phyloP scores from a whole-genome alignment of 2,888 invertebrate genomes.

The Geotrupes spiniger region DNA sequence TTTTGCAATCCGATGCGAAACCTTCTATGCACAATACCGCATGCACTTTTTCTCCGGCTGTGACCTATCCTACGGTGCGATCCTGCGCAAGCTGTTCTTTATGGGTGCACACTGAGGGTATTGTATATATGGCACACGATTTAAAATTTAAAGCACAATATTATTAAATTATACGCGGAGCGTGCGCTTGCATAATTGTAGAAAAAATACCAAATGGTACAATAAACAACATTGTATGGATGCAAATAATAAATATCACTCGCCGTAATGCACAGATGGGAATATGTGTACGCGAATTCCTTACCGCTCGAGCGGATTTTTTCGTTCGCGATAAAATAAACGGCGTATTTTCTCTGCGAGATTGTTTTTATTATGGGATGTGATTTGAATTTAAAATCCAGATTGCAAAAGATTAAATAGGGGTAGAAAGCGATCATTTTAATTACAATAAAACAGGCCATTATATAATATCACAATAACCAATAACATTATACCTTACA shows the following conservation, averaged over 20 bases:
- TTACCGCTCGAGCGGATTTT: background rate
- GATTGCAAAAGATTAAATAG: too few relatives aligned
- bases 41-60: too few relatives aligned
- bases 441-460: too few relatives aligned
- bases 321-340: constrained; percentile 2
- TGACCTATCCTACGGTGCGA: too few relatives aligned
- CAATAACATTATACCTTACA: too few relatives aligned
- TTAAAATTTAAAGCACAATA: constrained; percentile 25
- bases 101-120: background rate
- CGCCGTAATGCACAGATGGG: background rate
- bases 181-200: constrained; percentile 26
- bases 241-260: constrained; percentile 14
- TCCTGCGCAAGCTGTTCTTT: too few relatives aligned
- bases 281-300: background rate
- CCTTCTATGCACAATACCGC: too few relatives aligned
- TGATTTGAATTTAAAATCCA: too few relatives aligned
- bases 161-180: constrained; percentile 26
- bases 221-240: constrained; percentile 13
- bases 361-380: constrained; percentile 4
- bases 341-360: constrained; percentile 1
- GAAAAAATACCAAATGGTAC: constrained; percentile 19
- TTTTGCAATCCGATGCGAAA: too few relatives aligned
- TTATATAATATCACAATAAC: too few relatives aligned
- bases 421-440: too few relatives aligned
- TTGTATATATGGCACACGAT: constrained; percentile 19